Evolutionary conservation across 2,888 invertebrate genomes (phyloP).

Genomic region (Drosophila kuntzei): DNA sequence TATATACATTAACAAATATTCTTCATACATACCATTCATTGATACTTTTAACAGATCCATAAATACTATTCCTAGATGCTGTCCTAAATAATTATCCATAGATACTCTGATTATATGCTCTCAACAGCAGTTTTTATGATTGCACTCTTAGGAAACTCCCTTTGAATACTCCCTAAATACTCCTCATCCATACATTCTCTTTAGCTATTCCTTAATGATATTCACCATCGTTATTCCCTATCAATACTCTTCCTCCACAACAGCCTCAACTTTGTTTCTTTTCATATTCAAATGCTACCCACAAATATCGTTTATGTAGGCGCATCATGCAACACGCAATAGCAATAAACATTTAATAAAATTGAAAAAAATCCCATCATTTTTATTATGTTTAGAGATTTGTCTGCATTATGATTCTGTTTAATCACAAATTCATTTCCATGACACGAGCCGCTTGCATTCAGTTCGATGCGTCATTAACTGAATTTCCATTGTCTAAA

Average conservation of each 20-base stretch:
- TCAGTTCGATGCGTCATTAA: slow-evolving; percentile 43
- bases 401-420: slow-evolving; percentile 16
- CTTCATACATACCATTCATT: neutral
- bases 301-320: neutral
- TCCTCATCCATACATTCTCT: no score
- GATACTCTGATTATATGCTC: no score
- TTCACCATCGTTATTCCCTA: no score
- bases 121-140: no score
- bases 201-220: neutral
- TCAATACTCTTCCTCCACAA: neutral
- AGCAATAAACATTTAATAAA: slow-evolving; percentile 21
- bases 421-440: slow-evolving; percentile 39
- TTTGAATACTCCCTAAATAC: neutral
- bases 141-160: no score
- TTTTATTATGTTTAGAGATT: slow-evolving; percentile 15
- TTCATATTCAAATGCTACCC: slow-evolving; percentile 9
- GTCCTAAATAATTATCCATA: no score
- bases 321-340: slow-evolving; percentile 29
- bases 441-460: slow-evolving; percentile 21
- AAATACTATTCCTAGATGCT: no score
- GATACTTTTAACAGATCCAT: neutral
- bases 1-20: no score
- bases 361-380: slow-evolving; percentile 15
- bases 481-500: slow-evolving; percentile 42
- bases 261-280: neutral